These are phyloP conservation scores for Glossosoma conforme DNA, from an alignment of 1,140 invertebrate species.

Conservation along the genomic window DNA sequence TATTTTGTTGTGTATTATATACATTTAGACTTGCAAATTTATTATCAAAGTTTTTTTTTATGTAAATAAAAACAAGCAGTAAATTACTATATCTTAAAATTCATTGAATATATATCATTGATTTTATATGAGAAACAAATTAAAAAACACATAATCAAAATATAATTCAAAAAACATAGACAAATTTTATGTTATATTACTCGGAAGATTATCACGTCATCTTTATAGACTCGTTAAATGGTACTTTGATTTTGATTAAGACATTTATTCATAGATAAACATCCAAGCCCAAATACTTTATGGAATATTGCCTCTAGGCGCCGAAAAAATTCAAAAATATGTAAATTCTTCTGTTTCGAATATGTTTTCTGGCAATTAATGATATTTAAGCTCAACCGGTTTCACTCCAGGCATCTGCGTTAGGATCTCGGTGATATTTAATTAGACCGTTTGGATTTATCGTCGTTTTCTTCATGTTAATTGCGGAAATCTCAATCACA, in stretches of 20 bases:
- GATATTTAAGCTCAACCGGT: not conserved
- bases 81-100: too few relatives aligned
- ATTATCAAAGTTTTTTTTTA: too few relatives aligned
- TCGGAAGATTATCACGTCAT: not conserved
- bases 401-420: not conserved
- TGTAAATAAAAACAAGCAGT: too few relatives aligned
- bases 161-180: not conserved
- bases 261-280: conserved; percentile 12
- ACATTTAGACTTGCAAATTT: too few relatives aligned
- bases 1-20: too few relatives aligned
- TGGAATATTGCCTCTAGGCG: not conserved
- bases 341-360: conserved; percentile 3
- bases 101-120: too few relatives aligned
- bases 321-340: conserved; percentile 2
- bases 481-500: conserved; percentile 10
- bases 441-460: conserved; percentile 9
- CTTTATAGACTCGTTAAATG: not conserved
- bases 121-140: too few relatives aligned
- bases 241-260: conserved; percentile 5
- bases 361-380: not conserved
- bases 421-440: conserved; percentile 4
- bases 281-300: not conserved
- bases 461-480: not conserved
- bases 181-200: not conserved
- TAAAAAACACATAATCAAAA: too few relatives aligned